Percentiles rank a stretch among this genome's conserved stretches.
These are phyloP conservation scores for Apeltes quadracus DNA, from an alignment of 2,113 vertebrate species.

Conservation along the genomic window DNA sequence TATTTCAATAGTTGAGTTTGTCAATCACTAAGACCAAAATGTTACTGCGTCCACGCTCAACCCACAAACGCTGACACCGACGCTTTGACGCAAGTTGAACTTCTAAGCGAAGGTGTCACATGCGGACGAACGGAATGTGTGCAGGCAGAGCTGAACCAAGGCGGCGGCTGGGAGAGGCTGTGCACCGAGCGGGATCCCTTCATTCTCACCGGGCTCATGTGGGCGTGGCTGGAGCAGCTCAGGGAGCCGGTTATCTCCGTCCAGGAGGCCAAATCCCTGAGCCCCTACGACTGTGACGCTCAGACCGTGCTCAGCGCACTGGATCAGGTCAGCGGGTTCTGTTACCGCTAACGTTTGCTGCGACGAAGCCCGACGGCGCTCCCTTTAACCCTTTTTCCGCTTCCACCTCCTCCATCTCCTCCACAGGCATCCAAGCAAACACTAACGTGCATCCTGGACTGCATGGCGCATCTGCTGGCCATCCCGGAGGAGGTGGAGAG, in stretches of 20 bases:
- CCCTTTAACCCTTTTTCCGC: background rate
- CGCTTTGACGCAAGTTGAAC: background rate
- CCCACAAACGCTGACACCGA: background rate
- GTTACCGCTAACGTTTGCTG: background rate
- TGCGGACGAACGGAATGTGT: background rate
- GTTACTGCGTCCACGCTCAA: background rate
- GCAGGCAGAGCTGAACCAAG: conserved; percentile 91
- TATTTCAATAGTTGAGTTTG: background rate
- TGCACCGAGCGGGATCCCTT: conserved; percentile 91
- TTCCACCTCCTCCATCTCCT: conserved; percentile 77
- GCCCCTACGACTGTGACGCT: conserved; percentile 73
- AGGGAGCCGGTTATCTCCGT: conserved; percentile 88
- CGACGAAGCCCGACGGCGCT: no score
- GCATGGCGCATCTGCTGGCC: conserved; percentile 83
- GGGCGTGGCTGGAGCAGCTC: conserved; percentile 97
- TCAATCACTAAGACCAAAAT: background rate
- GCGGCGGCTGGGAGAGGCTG: conserved; percentile 92
- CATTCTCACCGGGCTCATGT: conserved; percentile 91
- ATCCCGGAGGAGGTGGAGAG: conserved; percentile 87
- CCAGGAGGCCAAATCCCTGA: conserved; percentile 81
- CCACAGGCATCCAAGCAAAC: conserved; percentile 88
- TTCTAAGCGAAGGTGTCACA: background rate
- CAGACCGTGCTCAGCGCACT: conserved; percentile 81
- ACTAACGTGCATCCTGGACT: conserved; percentile 88
- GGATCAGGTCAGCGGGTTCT: conserved; percentile 79